Conservation (phyloP, 2,113 vertebrate species). For the Apodemus speciosus region DNA sequence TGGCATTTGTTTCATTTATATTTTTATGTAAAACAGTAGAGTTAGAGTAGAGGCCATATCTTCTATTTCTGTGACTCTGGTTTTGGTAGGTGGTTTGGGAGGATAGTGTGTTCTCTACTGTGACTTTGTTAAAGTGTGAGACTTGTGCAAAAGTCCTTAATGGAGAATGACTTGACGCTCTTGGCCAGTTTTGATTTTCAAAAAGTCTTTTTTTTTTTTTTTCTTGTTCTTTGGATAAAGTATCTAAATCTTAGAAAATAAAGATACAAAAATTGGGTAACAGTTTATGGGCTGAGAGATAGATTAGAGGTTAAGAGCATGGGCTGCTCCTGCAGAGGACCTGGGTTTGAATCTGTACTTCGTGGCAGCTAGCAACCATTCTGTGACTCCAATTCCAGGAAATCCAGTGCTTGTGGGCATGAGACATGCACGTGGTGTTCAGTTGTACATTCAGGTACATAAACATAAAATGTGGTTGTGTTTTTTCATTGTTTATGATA, state of each 20-base stretch:
- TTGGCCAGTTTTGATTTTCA: not conserved
- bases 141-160: not conserved
- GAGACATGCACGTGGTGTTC: not conserved
- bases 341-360: not conserved
- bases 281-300: not conserved
- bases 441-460: not conserved
- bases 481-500: constrained; percentile 32
- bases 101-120: not conserved
- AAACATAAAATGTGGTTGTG: not conserved
- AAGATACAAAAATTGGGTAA: not conserved
- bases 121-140: not conserved
- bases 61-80: not conserved
- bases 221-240: constrained; percentile 33
- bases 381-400: not conserved
- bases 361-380: not conserved
- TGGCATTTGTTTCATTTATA: constrained; percentile 45
- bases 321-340: not conserved
- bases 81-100: not conserved
- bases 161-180: constrained; percentile 33
- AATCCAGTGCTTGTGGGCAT: not conserved
- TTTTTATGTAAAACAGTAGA: constrained; percentile 24
- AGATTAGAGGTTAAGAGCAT: not conserved
- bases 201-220: constrained; percentile 4
- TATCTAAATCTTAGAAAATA: constrained; percentile 10
- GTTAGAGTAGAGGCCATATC: constrained; percentile 11